These are phyloP conservation scores for Noctua pronuba DNA, from an alignment of 2,888 invertebrate genomes.

Conservation along the genomic window DNA sequence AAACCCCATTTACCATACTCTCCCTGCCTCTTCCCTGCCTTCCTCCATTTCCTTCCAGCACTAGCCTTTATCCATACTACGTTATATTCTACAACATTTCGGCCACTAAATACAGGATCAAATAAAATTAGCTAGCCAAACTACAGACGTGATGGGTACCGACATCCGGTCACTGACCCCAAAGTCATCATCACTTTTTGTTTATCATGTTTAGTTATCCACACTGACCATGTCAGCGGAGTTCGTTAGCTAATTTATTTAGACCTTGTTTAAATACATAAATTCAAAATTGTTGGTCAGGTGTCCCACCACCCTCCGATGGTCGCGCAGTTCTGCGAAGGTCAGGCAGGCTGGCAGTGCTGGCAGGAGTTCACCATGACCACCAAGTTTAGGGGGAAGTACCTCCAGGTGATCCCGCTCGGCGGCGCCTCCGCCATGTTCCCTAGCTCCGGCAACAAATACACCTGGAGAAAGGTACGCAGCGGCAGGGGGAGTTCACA, in stretches of 20 bases:
- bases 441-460: slow-evolving; percentile 93
- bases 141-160: neutral
- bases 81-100: slow-evolving; percentile 21
- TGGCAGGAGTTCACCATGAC: slow-evolving; percentile 99
- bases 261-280: slow-evolving; percentile 26
- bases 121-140: neutral
- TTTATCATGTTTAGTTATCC: neutral
- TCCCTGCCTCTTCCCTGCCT: slow-evolving; percentile 31
- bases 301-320: slow-evolving; percentile 99
- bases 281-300: slow-evolving; percentile 73
- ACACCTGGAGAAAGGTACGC: slow-evolving; percentile 97
- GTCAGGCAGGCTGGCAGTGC: slow-evolving; percentile 95
- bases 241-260: neutral
- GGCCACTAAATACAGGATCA: slow-evolving; percentile 25
- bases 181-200: neutral
- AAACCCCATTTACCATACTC: neutral
- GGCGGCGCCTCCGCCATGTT: slow-evolving; percentile 94
- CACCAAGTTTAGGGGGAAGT: slow-evolving; percentile 99
- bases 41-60: slow-evolving; percentile 61
- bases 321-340: slow-evolving; percentile 98
- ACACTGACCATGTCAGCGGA: neutral
- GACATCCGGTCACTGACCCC: slow-evolving; percentile 1
- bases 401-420: slow-evolving; percentile 96
- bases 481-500: slow-evolving; percentile 14
- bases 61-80: slow-evolving; percentile 52